Conservation (phyloP, 2,888 invertebrate species). For the Micropterix aruncella region DNA sequence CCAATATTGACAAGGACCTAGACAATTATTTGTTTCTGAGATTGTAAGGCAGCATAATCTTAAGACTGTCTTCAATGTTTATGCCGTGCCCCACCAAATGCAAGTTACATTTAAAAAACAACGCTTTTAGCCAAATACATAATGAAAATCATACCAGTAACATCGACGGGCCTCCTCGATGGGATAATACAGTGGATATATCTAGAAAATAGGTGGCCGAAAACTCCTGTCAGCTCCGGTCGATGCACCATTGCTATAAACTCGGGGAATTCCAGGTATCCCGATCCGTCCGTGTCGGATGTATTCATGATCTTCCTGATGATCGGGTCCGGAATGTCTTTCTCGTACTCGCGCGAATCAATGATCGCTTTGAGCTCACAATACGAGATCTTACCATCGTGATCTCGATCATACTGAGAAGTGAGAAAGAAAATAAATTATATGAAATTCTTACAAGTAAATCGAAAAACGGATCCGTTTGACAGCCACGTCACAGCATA, state of each 20-base stretch:
- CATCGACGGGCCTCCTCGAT: constrained; percentile 34
- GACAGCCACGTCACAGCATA: constrained; percentile 2
- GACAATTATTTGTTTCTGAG: too few relatives aligned
- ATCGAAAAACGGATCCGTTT: background rate
- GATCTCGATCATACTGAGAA: constrained; percentile 54
- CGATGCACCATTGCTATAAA: constrained; percentile 56
- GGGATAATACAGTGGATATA: constrained; percentile 45
- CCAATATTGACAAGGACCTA: too few relatives aligned
- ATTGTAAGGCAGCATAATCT: too few relatives aligned
- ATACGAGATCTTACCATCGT: constrained; percentile 54
- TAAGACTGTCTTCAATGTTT: too few relatives aligned
- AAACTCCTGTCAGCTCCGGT: constrained; percentile 45
- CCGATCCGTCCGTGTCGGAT: constrained; percentile 48
- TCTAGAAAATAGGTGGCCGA: constrained; percentile 47
- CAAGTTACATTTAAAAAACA: too few relatives aligned
- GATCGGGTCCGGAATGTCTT: constrained; percentile 54
- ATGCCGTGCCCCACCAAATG: too few relatives aligned
- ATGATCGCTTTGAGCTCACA: constrained; percentile 49
- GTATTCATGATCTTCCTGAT: constrained; percentile 51
- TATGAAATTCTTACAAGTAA: constrained; percentile 3
- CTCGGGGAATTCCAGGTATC: constrained; percentile 55
- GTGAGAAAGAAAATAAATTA: constrained; percentile 4
- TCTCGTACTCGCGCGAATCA: constrained; percentile 42
- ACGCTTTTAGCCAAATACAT: too few relatives aligned
- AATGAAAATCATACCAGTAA: constrained; percentile 27